A percentile compares a stretch with the other conserved stretches of the same genome.
Evolutionary conservation across 2,888 invertebrate genomes (phyloP).

Genomic region (Drosophila phalerata): DNA sequence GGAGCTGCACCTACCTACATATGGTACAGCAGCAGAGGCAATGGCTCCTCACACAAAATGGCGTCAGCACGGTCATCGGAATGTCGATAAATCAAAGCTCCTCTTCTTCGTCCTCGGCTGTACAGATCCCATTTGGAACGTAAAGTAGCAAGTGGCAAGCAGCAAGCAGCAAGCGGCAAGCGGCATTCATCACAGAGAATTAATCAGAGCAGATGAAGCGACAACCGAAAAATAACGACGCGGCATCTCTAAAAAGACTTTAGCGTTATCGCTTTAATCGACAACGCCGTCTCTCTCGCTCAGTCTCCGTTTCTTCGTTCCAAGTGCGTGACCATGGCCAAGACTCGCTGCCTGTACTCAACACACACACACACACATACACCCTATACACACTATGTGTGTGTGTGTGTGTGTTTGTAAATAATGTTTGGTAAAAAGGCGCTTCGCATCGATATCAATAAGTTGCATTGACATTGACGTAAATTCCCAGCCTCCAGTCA

Average conservation of each 20-base stretch:
- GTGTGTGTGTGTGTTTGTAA: not conserved
- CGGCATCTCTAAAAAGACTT: constrained; percentile 71
- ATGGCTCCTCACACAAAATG: constrained; percentile 52
- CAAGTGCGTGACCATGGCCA: constrained; percentile 65
- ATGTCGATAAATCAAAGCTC: constrained; percentile 76
- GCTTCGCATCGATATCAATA: constrained; percentile 66
- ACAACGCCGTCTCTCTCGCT: constrained; percentile 47
- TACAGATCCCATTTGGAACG: constrained; percentile 23
- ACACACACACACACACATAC: constrained; percentile 18
- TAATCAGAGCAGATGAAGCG: constrained; percentile 79
- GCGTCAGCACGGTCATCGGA: constrained; percentile 62
- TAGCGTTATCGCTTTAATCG: constrained; percentile 74
- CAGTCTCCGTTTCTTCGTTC: constrained; percentile 6
- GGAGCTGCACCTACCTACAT: constrained; percentile 64
- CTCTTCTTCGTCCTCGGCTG: constrained; percentile 20
- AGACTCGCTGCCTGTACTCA: constrained; percentile 23
- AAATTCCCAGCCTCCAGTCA: constrained; percentile 39
- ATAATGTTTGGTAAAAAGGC: constrained; percentile 45
- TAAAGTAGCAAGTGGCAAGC: constrained; percentile 57
- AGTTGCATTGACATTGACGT: constrained; percentile 62
- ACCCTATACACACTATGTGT: not conserved
- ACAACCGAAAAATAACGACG: constrained; percentile 77
- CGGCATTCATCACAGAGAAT: constrained; percentile 78
- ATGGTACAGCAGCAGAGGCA: not conserved
- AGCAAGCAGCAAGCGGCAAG: constrained; percentile 16